Base-by-base conservation (phyloP, 2,797 vertebrate genomes). In the Vipera ursinii region DNA sequence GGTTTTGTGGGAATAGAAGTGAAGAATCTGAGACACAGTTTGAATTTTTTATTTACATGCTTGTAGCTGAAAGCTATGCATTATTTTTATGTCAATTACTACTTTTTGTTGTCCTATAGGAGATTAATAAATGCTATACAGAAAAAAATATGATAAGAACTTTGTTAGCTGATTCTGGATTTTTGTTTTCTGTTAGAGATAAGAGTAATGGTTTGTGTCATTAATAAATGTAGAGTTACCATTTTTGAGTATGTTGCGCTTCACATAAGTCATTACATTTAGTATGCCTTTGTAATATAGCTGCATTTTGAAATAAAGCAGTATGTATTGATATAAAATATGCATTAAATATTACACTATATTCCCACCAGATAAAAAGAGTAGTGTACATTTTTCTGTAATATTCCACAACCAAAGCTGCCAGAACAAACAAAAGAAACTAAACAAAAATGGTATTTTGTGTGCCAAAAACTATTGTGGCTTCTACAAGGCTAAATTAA, bases 201-300 rank as follows among this genome's bases (percentile, higher is more conserved):
- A 44, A 22, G 32, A 44, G 3, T 14, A 85, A 96, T 97, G 95
- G 95, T 95, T 96, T 94, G 91, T 97, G 95, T 96, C 95, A 94
- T 26, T 95, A 97, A 96, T 96, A 96, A 96, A 96, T 95, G 96
- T 93, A 95, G 95, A 94, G 95, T 96, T 97, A 96, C 96, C 97
- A 97, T 96, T 97, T 96, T 95, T 97, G 96, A 97, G 96, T 96
- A 94, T 96, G 96, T 97, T 97, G 97, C 97, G 97, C 97, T 97
- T 97, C 97, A 97, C 97, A 97, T 97, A 97, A 97, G 97, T 97
- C 94, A 97, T 97, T 97, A 97, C 97, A 97, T 97, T 97, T 97
- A 97, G 97, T 96, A 97, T 97, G 97, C 97, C 96, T 97, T 98
- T 97, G 97, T 97, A 97, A 97, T 96, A 97, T 97, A 98, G 97